These are phyloP conservation scores for Recurvirostra avosetta DNA, from an alignment of 2,113 vertebrate genomes.

Conservation along the genomic window DNA sequence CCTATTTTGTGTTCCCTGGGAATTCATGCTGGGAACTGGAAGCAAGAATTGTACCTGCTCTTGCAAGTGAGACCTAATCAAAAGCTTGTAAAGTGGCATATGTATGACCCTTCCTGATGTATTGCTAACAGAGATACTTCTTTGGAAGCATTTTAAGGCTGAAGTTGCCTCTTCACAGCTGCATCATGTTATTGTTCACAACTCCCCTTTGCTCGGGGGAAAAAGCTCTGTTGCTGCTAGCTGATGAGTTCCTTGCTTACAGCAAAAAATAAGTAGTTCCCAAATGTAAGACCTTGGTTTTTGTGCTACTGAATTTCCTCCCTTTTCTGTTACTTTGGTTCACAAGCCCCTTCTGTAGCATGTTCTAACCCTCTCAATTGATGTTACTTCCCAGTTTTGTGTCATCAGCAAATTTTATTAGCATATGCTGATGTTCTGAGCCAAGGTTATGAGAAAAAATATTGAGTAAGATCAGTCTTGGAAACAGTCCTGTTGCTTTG, in stretches of 20 bases:
- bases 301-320: neutral
- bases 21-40: neutral
- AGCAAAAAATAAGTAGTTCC: neutral
- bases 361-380: neutral
- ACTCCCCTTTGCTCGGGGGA: neutral
- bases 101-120: neutral
- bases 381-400: neutral
- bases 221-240: neutral
- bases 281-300: neutral
- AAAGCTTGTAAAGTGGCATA: neutral
- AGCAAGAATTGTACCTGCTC: neutral
- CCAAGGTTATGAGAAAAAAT: neutral
- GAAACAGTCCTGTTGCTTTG: neutral
- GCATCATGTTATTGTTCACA: neutral
- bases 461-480: neutral
- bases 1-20: neutral
- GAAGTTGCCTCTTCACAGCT: neutral
- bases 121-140: neutral
- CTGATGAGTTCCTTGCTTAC: neutral
- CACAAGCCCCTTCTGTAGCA: neutral
- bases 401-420: slow-evolving; percentile 2
- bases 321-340: neutral
- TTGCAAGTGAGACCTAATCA: neutral
- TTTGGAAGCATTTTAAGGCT: neutral
- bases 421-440: neutral